These are phyloP conservation scores for Schizopygopsis malacanthus DNA, from an alignment of 2,797 vertebrate genomes.

Conservation along the genomic window DNA sequence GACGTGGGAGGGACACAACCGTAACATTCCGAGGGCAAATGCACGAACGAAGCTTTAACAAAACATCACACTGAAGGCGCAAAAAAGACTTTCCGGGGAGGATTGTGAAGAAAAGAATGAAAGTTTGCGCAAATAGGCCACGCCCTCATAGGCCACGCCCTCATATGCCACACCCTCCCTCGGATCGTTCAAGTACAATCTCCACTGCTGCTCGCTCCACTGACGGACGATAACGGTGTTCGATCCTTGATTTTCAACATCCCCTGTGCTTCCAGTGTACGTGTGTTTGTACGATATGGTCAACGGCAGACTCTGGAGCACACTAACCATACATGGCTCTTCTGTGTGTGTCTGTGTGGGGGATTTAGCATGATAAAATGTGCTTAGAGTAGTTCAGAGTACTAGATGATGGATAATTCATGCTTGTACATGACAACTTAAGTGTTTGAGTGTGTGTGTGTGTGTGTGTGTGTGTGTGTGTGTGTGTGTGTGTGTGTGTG, in stretches of 20 bases:
- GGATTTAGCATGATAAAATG: conserved; percentile 35
- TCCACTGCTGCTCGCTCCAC: conserved; percentile 48
- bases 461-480: not conserved
- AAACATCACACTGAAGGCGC: not conserved
- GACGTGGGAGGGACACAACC: conserved; percentile 25
- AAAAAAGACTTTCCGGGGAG: not conserved
- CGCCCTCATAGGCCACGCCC: conserved; percentile 23
- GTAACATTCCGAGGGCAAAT: conserved; percentile 13
- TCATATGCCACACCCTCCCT: conserved; percentile 26
- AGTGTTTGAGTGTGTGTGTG: conserved; percentile 4
- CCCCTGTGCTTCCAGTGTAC: conserved; percentile 65
- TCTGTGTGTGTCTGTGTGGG: conserved; percentile 62
- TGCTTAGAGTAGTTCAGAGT: conserved; percentile 61
- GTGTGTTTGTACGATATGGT: conserved; percentile 38
- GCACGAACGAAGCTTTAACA: conserved; percentile 39
- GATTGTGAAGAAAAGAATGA: not conserved
- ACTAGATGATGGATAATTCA: conserved; percentile 74
- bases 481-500: too few species aligned
- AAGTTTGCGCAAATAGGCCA: not conserved
- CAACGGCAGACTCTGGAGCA: conserved; percentile 47
- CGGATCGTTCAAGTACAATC: conserved; percentile 42
- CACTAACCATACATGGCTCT: conserved; percentile 47
- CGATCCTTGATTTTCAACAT: conserved; percentile 61
- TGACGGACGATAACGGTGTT: conserved; percentile 37
- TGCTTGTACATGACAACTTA: conserved; percentile 63